Percentiles rank a stretch among this genome's conserved stretches.
Evolutionary conservation across 2,888 invertebrate genomes (phyloP).

Genomic region (Eristalis intricaria): DNA sequence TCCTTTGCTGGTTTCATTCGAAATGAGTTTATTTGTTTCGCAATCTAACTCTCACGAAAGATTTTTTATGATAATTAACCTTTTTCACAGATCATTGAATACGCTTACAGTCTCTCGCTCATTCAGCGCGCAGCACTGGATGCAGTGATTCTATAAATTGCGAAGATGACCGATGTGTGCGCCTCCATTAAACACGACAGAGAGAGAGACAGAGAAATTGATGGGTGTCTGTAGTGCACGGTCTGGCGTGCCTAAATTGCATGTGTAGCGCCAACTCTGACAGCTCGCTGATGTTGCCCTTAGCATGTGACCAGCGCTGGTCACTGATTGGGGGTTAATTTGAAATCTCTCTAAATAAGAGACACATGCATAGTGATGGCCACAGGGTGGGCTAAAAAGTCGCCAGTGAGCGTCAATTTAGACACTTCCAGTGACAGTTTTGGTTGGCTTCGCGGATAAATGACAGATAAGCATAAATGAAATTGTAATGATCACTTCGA

Average conservation of each 20-base stretch:
- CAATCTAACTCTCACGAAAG: neutral
- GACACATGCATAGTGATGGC: neutral
- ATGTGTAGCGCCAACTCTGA: neutral
- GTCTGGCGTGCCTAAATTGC: neutral
- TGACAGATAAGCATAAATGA: neutral
- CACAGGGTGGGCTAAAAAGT: neutral
- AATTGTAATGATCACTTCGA: neutral
- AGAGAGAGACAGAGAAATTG: neutral
- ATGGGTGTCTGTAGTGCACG: neutral
- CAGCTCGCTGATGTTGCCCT: neutral
- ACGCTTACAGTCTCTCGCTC: neutral
- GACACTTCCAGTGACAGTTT: neutral
- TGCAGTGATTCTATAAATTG: neutral
- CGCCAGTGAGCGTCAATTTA: neutral
- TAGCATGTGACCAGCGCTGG: neutral
- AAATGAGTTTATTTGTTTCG: neutral
- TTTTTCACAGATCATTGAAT: neutral
- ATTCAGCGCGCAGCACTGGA: neutral
- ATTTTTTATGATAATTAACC: neutral
- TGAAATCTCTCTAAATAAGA: neutral
- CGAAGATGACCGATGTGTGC: neutral
- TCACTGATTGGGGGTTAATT: neutral
- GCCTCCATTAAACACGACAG: neutral
- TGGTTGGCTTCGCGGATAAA: neutral
- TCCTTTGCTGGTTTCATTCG: conserved; percentile 20